phyloP scores from a whole-genome alignment of 2,113 vertebrate genomes.

The Cynocephalus volans region DNA sequence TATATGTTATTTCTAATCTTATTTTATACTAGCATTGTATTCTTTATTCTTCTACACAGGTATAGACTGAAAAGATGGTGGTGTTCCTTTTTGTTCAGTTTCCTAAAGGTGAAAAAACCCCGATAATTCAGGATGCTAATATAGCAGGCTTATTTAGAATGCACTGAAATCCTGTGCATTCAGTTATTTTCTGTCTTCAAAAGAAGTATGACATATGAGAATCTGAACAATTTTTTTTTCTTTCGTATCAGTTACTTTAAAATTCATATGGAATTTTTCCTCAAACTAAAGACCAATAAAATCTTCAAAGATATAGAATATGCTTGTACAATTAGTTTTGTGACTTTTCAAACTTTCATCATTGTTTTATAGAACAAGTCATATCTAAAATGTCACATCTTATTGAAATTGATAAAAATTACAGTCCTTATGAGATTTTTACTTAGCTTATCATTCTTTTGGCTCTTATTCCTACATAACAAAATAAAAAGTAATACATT shows the following conservation, averaged over 20 bases:
- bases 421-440: background rate
- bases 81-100: background rate
- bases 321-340: slow-evolving; percentile 29
- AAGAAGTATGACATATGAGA: background rate
- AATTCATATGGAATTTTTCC: background rate
- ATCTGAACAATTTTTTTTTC: background rate
- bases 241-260: slow-evolving; percentile 28
- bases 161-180: slow-evolving; percentile 15
- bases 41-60: slow-evolving; percentile 38
- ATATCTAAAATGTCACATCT: background rate
- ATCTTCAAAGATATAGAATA: background rate
- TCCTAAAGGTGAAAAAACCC: background rate
- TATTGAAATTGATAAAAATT: slow-evolving; percentile 6
- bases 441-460: background rate
- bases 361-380: background rate
- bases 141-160: background rate
- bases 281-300: background rate
- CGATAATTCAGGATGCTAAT: slow-evolving; percentile 31
- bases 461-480: background rate
- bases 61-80: background rate
- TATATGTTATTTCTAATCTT: slow-evolving; percentile 22
- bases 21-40: slow-evolving; percentile 5
- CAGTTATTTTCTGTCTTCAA: slow-evolving; percentile 51
- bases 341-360: slow-evolving; percentile 18
- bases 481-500: background rate